phyloP scores from a whole-genome alignment of 2,888 invertebrate species.

The Mimas tiliae region DNA sequence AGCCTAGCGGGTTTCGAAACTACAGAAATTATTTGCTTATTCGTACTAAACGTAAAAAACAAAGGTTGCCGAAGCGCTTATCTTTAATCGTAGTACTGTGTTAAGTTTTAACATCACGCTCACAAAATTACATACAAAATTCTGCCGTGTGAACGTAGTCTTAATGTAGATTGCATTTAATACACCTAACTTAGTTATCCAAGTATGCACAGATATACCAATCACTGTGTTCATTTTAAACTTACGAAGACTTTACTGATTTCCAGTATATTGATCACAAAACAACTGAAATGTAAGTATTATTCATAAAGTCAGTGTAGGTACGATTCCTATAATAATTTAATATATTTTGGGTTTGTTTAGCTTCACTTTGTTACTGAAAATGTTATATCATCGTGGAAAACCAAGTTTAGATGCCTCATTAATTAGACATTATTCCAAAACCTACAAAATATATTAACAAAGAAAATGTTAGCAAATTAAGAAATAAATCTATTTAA shows the following conservation, averaged over 20 bases:
- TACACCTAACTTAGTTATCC: conserved; percentile 37
- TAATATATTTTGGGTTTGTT: not conserved
- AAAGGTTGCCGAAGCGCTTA: no score
- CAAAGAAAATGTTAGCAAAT: not conserved
- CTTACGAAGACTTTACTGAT: conserved; percentile 35
- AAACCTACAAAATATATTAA: not conserved
- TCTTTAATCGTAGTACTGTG: not conserved
- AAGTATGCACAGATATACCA: conserved; percentile 66
- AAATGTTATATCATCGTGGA: not conserved
- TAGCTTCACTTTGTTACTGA: not conserved
- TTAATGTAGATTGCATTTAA: conserved; percentile 63
- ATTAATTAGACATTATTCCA: not conserved
- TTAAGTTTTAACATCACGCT: conserved; percentile 11
- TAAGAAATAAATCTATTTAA: not conserved
- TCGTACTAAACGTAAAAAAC: no score
- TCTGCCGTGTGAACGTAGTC: conserved; percentile 39
- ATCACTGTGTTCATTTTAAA: conserved; percentile 68
- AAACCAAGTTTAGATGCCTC: not conserved
- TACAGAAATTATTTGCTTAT: no score
- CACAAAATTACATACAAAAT: not conserved
- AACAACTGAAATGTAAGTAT: not conserved
- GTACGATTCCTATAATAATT: not conserved
- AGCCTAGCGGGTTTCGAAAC: no score
- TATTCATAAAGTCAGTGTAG: not conserved
- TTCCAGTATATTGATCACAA: conserved; percentile 5